Evolutionary conservation across 2,113 vertebrate species (phyloP), one percentile per base, ranked within the genome.

Genomic region (Accipiter cooperii): DNA sequence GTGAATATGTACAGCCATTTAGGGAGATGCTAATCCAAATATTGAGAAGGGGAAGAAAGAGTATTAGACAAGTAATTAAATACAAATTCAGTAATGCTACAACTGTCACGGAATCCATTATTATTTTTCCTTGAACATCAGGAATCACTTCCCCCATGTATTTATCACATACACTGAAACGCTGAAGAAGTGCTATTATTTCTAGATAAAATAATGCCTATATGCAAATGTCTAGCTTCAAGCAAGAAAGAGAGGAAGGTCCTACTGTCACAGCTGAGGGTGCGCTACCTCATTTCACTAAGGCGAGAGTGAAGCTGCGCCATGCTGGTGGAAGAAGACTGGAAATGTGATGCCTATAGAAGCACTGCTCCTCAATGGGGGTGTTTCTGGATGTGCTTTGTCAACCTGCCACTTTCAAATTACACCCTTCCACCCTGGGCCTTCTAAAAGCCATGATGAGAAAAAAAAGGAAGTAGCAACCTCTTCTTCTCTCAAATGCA

Each of bases 1-100:
- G 1, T 68, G 74, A 64, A 40, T 92, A 86, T 21, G 21, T 64
- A n/a, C 28, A 92, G 64, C 22, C 76, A 78, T 80, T 89, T 52
- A 82, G 44, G 61, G 36, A 90, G 52, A 64, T 64, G 65, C 34
- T 92, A 94, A 87, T 91, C 89, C 89, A 97, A 93, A 95, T 87
- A 93, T 8, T 89, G 49, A 97, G 86, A 93, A 96, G 84, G 21
- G 40, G 31, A 93, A 91, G 58, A 75, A 92, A 90, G 52, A 28
- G 7, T 71, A 89, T 92, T 89, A 96, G 38, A 84, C 0, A 0
- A 93, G 76, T 81, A 92, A 97, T 88, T 92, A 94, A 94, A 82
- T 78, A 94, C 25, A 80, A 95, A 82, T 88, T 94, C 49, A 54
- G 85, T 85, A 86, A 96, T 68, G 55, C 55, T 70, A 47, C 46